A percentile compares a stretch with the other conserved stretches of the same genome.
Conservation (phyloP, 2,888 invertebrate species). For the Bombyx huttoni region DNA sequence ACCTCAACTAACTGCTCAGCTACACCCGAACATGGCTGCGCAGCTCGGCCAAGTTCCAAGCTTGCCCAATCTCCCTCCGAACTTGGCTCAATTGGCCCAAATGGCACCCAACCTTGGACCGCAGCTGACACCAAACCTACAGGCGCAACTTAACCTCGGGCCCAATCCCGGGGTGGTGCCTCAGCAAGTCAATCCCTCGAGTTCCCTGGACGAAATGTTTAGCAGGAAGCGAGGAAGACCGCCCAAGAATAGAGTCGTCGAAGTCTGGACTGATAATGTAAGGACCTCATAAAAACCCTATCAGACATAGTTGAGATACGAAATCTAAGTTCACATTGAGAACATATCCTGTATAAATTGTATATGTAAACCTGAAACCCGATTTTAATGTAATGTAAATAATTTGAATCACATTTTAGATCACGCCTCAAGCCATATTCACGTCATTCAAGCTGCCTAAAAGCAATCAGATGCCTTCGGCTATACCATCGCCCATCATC, state of each 20-base stretch:
- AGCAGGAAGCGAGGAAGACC: constrained; percentile 94
- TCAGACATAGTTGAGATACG: too few relatives aligned
- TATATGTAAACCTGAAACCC: too few relatives aligned
- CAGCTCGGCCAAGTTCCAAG: constrained; percentile 58
- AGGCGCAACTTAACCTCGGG: constrained; percentile 54
- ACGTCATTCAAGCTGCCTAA: constrained; percentile 94
- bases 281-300: constrained; percentile 31
- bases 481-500: constrained; percentile 50
- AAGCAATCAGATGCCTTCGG: constrained; percentile 57
- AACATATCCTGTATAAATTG: too few relatives aligned
- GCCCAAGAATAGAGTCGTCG: constrained; percentile 95
- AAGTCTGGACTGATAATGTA: constrained; percentile 90
- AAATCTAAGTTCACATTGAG: too few relatives aligned
- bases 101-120: constrained; percentile 59
- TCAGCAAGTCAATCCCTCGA: constrained; percentile 67
- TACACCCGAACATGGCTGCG: constrained; percentile 65
- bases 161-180: constrained; percentile 45
- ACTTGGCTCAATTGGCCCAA: constrained; percentile 59
- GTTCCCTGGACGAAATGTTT: constrained; percentile 91
- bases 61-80: constrained; percentile 50
- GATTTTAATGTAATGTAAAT: background rate
- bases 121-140: constrained; percentile 53
- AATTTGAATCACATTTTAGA: constrained; percentile 30
- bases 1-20: constrained; percentile 55
- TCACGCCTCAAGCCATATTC: constrained; percentile 91